phyloP scores from a whole-genome alignment of 2,113 vertebrate genomes.

The Rhagologus leucostigma region DNA sequence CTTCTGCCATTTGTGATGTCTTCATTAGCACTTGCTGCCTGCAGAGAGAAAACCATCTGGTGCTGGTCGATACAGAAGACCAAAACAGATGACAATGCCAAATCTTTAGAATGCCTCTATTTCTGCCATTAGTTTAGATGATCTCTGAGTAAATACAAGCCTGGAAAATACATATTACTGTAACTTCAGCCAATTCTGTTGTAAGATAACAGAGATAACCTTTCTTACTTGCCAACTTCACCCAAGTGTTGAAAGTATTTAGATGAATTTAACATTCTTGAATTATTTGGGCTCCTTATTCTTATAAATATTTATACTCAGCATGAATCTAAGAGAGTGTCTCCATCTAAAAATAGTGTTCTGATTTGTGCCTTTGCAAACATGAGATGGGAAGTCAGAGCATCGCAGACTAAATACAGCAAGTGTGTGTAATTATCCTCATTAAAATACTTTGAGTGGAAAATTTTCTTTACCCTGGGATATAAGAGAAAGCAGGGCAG shows the following conservation, averaged over 20 bases:
- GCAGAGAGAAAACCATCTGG: neutral
- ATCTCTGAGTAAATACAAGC: neutral
- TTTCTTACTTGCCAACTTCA: neutral
- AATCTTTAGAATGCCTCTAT: neutral
- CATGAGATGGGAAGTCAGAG: neutral
- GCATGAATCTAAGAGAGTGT: slow-evolving; percentile 4
- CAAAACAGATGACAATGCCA: neutral
- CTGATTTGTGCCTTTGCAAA: slow-evolving; percentile 6
- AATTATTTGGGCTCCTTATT: slow-evolving; percentile 11
- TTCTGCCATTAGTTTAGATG: neutral
- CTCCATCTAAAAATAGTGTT: slow-evolving; percentile 30
- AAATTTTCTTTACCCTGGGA: neutral
- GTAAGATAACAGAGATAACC: neutral
- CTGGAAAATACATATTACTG: neutral
- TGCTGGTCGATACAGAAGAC: neutral
- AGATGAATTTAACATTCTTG: slow-evolving; percentile 10
- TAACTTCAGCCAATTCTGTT: neutral
- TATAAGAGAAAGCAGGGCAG: neutral
- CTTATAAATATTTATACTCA: slow-evolving; percentile 34
- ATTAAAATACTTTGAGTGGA: slow-evolving; percentile 17
- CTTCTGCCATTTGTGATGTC: neutral
- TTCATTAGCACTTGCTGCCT: neutral
- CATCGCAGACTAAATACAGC: neutral
- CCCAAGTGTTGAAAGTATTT: neutral
- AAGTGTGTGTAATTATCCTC: neutral